Conservation (phyloP, 2,888 invertebrate genomes). For the Temnothorax ravouxi region DNA sequence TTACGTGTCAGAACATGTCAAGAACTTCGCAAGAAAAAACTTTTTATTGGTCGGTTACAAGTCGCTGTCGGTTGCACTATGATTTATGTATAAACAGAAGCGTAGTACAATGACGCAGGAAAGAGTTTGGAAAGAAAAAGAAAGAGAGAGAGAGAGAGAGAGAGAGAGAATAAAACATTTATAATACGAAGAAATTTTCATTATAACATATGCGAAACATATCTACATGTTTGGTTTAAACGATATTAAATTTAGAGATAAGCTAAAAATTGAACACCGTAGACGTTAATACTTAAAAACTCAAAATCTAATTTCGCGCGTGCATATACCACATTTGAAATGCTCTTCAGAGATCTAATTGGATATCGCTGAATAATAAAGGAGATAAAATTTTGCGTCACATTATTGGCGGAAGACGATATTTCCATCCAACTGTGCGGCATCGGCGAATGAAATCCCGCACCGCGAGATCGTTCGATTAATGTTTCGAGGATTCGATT, state of each 20-base stretch:
- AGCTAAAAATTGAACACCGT: neutral
- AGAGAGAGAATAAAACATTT: neutral
- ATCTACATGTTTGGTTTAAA: slow-evolving; percentile 32
- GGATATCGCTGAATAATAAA: slow-evolving; percentile 6
- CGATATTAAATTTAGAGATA: neutral
- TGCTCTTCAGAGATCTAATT: neutral
- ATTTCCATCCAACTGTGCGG: neutral
- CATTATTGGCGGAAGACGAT: neutral
- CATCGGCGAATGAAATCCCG: slow-evolving; percentile 12
- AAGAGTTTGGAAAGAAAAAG: neutral
- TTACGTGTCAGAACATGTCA: neutral
- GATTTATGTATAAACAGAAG: slow-evolving; percentile 30
- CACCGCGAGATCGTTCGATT: slow-evolving; percentile 22
- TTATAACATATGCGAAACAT: neutral
- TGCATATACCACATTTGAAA: neutral
- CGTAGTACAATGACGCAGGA: neutral
- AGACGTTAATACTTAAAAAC: neutral
- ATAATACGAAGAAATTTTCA: neutral
- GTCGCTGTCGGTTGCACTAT: neutral
- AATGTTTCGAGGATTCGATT: slow-evolving; percentile 64
- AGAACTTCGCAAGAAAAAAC: neutral
- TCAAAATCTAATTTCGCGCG: neutral
- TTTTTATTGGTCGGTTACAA: neutral
- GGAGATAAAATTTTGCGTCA: neutral
- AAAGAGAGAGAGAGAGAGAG: too few relatives aligned